Evolutionary conservation across 2,888 invertebrate genomes (phyloP).

Genomic region (Stratiomys singularior): DNA sequence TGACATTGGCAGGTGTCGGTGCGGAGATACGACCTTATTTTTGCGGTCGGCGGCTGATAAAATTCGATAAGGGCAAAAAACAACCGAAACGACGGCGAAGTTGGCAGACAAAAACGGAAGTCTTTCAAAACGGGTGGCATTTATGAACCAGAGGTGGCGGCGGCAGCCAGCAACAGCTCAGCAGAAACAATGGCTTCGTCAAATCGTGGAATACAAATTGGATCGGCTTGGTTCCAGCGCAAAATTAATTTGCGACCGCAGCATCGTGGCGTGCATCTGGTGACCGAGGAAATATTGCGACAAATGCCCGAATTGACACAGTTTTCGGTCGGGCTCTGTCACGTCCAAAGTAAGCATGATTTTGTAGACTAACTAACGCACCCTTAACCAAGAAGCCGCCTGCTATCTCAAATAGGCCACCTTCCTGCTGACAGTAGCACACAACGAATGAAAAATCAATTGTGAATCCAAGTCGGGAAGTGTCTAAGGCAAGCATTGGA

Average conservation of each 20-base stretch:
- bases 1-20: too few species aligned
- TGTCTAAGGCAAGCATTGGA: too few species aligned
- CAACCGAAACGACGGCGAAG: not conserved
- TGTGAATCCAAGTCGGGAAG: too few species aligned
- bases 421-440: too few species aligned
- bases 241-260: constrained; percentile 96
- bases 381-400: too few species aligned
- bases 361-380: too few species aligned
- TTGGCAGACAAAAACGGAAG: constrained; percentile 47
- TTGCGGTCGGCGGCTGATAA: too few species aligned
- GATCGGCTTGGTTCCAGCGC: constrained; percentile 98
- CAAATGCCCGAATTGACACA: constrained; percentile 94
- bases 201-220: constrained; percentile 88
- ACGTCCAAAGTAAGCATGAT: constrained; percentile 90
- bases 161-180: constrained; percentile 58
- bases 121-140: constrained; percentile 55
- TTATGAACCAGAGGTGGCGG: constrained; percentile 54
- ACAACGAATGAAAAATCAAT: too few species aligned
- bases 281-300: constrained; percentile 95
- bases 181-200: constrained; percentile 67
- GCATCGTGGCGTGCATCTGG: constrained; percentile 96
- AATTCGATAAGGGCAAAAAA: too few species aligned
- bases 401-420: too few species aligned
- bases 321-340: constrained; percentile 95
- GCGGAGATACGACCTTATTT: too few species aligned